Evolutionary conservation across 2,888 invertebrate species (phyloP), one percentile per base, ranked within the genome.

Genomic region (Trichopria drosophilae): DNA sequence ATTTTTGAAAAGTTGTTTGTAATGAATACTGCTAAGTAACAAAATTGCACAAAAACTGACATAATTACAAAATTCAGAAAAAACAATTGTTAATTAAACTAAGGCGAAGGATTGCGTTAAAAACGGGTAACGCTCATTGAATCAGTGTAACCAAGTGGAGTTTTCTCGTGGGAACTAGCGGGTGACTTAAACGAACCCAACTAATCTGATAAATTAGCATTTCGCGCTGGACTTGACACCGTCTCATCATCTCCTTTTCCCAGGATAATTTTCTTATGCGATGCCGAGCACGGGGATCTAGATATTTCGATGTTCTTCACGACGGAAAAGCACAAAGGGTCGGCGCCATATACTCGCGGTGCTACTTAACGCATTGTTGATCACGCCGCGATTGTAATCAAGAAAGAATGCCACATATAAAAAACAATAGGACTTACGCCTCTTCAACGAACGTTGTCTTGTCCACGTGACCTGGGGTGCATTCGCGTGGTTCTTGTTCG

Each of bases 161-260:
- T n/a, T n/a, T n/a, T n/a, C n/a, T n/a, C n/a, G n/a, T n/a, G n/a
- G n/a, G n/a, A n/a, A n/a, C n/a, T n/a, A n/a, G n/a, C n/a, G n/a
- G n/a, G n/a, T n/a, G n/a, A 48, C 54, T 62, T 52, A 59, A 62
- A 55, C 63, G 55, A 62, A 60, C 58, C 64, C 61, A 58, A 57
- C 55, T 67, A 64, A 68, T 64, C 60, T 58, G 57, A 67, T 67
- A 60, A 64, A 67, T 67, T 65, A 67, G 65, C 65, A 66, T 66
- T 64, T 64, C 61, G 58, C 62, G 52, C 53, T 55, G 54, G 47
- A 58, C 62, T 58, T 55, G 49, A 55, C 59, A 62, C 57, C 54
- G 51, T 48, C 49, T 40, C 42, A 53, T 56, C 61, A 58, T 52
- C 41, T n/a, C 15, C 4, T 32, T 48, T 57, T 61, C 55, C 53